These are phyloP conservation scores for Atlantisia rogersi DNA, from an alignment of 2,113 vertebrate genomes.

Conservation along the genomic window DNA sequence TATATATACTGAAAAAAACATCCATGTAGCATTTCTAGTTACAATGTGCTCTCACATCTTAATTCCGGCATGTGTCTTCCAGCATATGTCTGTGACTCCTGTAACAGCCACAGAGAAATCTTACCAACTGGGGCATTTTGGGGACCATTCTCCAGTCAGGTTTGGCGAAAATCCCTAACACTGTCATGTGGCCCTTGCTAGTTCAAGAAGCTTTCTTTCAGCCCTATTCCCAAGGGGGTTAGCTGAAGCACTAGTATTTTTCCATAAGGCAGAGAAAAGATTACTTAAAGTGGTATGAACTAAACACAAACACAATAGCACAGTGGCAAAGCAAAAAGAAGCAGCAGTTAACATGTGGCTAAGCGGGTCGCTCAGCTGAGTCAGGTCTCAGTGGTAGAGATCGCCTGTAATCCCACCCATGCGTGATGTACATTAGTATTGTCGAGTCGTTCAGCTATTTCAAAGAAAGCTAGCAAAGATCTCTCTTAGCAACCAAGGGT, in stretches of 20 bases:
- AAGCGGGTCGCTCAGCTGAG: neutral
- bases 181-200: neutral
- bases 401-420: neutral
- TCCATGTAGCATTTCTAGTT: neutral
- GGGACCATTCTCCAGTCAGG: neutral
- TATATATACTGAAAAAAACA: neutral
- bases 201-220: neutral
- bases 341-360: neutral
- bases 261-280: neutral
- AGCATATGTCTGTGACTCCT: neutral
- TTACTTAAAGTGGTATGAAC: neutral
- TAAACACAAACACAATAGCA: neutral
- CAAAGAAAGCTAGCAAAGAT: conserved; percentile 13
- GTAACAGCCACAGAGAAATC: neutral
- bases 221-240: neutral
- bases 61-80: neutral
- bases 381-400: neutral
- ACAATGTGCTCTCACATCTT: neutral
- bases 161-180: neutral
- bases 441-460: neutral
- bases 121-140: neutral
- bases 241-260: neutral
- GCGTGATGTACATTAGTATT: neutral
- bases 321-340: neutral
- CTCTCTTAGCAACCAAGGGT: conserved; percentile 57